Evolutionary conservation across 2,888 invertebrate species (phyloP).

Genomic region (Eurytoma californica): DNA sequence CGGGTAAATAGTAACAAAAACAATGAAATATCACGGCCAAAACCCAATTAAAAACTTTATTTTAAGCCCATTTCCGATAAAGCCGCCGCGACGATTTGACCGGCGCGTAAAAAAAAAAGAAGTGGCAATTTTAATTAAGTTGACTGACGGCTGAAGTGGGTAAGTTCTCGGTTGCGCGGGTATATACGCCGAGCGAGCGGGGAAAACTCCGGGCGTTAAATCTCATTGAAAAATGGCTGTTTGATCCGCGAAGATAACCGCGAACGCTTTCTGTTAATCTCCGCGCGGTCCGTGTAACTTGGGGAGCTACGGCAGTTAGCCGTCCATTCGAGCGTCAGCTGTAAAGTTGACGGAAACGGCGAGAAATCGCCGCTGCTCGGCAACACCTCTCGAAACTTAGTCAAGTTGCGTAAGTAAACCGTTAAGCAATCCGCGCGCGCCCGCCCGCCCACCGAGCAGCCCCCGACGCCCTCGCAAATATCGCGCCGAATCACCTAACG

Average conservation of each 20-base stretch:
- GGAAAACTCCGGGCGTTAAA: conserved; percentile 23
- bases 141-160: neutral
- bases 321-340: conserved; percentile 34
- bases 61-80: no score
- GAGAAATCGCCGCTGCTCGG: neutral
- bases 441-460: neutral
- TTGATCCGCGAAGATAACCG: conserved; percentile 49
- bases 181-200: neutral
- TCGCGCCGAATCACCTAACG: conserved; percentile 33
- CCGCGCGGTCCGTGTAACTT: conserved; percentile 48
- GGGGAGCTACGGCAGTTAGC: conserved; percentile 14
- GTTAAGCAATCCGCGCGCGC: conserved; percentile 44
- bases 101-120: no score
- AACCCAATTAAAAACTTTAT: no score
- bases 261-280: conserved; percentile 49
- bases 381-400: conserved; percentile 22
- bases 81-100: no score
- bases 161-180: neutral
- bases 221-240: conserved; percentile 51
- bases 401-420: conserved; percentile 42
- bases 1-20: no score
- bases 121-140: no score
- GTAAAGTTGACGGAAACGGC: conserved; percentile 49
- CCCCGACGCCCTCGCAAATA: conserved; percentile 31
- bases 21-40: no score